Conservation (phyloP, 2,888 invertebrate genomes). For the Panzeria rudis region DNA sequence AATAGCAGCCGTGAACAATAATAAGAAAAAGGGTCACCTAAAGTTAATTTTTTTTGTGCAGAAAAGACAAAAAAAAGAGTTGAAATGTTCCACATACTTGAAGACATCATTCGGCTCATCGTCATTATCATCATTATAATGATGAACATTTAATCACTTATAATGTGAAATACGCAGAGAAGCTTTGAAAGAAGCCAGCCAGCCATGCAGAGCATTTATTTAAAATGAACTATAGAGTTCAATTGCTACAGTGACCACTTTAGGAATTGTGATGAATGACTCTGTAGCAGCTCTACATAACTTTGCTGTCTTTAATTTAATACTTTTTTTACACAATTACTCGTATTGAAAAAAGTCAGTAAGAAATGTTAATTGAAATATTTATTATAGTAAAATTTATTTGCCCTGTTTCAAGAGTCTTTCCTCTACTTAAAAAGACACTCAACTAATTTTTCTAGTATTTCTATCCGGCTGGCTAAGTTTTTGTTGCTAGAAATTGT, state of each 20-base stretch:
- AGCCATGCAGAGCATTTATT: constrained; percentile 7
- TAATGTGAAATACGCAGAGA: not conserved
- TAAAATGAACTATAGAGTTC: constrained; percentile 39
- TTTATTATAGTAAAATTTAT: constrained; percentile 37
- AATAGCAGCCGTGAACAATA: constrained; percentile 24
- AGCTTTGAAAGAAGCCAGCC: constrained; percentile 6
- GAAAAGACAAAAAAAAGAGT: not conserved
- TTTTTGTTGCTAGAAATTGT: not conserved
- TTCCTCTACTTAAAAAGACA: not conserved
- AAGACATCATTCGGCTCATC: constrained; percentile 32
- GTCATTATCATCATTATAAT: constrained; percentile 32
- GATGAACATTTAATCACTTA: constrained; percentile 28
- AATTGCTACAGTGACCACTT: constrained; percentile 49
- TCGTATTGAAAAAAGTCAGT: constrained; percentile 27
- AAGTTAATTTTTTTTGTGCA: constrained; percentile 56
- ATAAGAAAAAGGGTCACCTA: constrained; percentile 65
- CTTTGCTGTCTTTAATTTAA: not conserved
- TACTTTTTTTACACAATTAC: constrained; percentile 27
- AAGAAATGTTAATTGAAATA: constrained; percentile 68
- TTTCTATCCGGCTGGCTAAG: constrained; percentile 57
- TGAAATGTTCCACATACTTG: constrained; percentile 59
- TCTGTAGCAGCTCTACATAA: not conserved
- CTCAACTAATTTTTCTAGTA: constrained; percentile 43
- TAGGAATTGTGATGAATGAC: constrained; percentile 27
- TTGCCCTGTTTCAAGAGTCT: constrained; percentile 9